Conservation (phyloP, 1,140 invertebrate genomes). For the Drosophila lowei region DNA sequence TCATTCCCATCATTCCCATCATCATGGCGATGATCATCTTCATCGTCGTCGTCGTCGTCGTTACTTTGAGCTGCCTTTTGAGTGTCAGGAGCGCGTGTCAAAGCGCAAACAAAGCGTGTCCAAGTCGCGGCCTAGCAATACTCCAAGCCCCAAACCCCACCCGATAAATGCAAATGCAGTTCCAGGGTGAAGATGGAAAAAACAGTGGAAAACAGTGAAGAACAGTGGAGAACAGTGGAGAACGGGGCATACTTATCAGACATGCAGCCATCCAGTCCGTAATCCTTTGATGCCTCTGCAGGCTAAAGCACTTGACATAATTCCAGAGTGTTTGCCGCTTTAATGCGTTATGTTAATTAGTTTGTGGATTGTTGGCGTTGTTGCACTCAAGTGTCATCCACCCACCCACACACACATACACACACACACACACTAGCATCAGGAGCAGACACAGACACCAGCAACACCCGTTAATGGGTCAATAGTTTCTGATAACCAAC, state of each 20-base stretch:
- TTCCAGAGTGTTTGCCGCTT: constrained; percentile 67
- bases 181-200: constrained; percentile 10
- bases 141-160: constrained; percentile 1
- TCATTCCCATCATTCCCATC: constrained; percentile 12
- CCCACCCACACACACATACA: constrained; percentile 39
- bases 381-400: constrained; percentile 46
- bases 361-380: constrained; percentile 56
- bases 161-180: constrained; percentile 57
- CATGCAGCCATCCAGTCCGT: constrained; percentile 31
- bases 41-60: constrained; percentile 8
- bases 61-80: constrained; percentile 64
- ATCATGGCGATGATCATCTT: neutral
- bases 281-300: constrained; percentile 69
- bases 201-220: neutral
- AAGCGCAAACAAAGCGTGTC: constrained; percentile 61
- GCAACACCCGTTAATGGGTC: constrained; percentile 73
- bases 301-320: constrained; percentile 70
- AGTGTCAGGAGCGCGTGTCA: constrained; percentile 68
- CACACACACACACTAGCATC: constrained; percentile 7
- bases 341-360: constrained; percentile 80
- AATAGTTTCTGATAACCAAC: constrained; percentile 74
- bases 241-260: constrained; percentile 39
- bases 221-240: neutral
- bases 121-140: constrained; percentile 16
- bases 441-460: neutral